These are phyloP conservation scores for Pterocles gutturalis DNA, from an alignment of 2,113 vertebrate species.

Conservation along the genomic window DNA sequence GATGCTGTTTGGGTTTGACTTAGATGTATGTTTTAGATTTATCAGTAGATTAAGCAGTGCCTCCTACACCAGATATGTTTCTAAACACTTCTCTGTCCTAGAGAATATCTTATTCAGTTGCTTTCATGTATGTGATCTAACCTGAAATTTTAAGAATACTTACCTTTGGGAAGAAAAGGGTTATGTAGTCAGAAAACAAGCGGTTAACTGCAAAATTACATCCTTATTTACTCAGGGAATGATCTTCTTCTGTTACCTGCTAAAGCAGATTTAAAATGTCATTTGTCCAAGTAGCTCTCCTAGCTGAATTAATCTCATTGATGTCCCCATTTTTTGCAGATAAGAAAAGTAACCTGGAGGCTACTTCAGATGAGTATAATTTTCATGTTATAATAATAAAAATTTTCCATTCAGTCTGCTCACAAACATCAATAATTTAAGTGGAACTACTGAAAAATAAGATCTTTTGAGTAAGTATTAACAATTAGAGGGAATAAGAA, in stretches of 20 bases:
- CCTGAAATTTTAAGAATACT: not conserved
- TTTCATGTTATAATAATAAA: not conserved
- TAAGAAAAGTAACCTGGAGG: not conserved
- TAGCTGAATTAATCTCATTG: not conserved
- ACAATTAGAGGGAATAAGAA: not conserved
- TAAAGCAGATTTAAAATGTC: not conserved
- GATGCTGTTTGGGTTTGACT: not conserved
- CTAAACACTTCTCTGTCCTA: not conserved
- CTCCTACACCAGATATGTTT: not conserved
- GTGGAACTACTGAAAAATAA: not conserved
- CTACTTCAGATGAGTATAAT: not conserved
- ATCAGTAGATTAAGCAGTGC: not conserved
- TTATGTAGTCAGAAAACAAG: not conserved
- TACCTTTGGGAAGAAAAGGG: not conserved
- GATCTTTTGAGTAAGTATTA: not conserved
- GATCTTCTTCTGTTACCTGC: not conserved
- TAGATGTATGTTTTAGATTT: not conserved
- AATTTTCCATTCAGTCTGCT: not conserved
- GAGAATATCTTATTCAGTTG: accelerated
- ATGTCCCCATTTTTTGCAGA: not conserved
- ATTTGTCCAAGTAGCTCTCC: not conserved
- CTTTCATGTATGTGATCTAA: not conserved
- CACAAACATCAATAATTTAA: not conserved
- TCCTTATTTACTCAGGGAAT: not conserved
- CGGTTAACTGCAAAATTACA: not conserved